phyloP scores from a whole-genome alignment of 2,113 vertebrate genomes.

The Aptenodytes forsteri region DNA sequence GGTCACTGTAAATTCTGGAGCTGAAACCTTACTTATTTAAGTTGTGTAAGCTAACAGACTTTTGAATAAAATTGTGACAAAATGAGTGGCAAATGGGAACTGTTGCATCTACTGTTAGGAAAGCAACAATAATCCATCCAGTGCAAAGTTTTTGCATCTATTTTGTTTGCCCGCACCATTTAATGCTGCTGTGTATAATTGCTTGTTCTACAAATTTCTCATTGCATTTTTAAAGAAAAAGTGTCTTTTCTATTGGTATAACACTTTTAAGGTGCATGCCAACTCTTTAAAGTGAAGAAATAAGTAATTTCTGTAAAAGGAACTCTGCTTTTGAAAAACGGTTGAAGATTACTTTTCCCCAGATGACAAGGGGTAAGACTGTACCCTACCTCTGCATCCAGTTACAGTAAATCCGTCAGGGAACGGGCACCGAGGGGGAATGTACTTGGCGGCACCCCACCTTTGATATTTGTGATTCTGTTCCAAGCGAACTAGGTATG shows the following conservation, averaged over 20 bases:
- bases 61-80: background rate
- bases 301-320: background rate
- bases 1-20: slow-evolving; percentile 56
- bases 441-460: background rate
- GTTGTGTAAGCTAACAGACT: background rate
- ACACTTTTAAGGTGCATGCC: background rate
- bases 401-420: background rate
- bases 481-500: fast-evolving
- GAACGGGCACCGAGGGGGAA: background rate
- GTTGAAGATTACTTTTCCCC: background rate
- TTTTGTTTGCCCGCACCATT: background rate
- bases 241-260: background rate
- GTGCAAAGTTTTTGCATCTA: background rate
- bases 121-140: background rate
- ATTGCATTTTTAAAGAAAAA: background rate
- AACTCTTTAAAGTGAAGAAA: background rate
- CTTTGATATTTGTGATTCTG: background rate
- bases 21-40: background rate
- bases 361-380: too few species aligned
- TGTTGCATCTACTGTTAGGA: background rate
- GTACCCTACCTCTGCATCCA: background rate
- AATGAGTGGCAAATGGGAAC: background rate
- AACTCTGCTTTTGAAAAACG: background rate
- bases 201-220: background rate
- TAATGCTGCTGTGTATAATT: background rate